Conservation (phyloP, 2,113 vertebrate species). For the Orthochromis indermauri region DNA sequence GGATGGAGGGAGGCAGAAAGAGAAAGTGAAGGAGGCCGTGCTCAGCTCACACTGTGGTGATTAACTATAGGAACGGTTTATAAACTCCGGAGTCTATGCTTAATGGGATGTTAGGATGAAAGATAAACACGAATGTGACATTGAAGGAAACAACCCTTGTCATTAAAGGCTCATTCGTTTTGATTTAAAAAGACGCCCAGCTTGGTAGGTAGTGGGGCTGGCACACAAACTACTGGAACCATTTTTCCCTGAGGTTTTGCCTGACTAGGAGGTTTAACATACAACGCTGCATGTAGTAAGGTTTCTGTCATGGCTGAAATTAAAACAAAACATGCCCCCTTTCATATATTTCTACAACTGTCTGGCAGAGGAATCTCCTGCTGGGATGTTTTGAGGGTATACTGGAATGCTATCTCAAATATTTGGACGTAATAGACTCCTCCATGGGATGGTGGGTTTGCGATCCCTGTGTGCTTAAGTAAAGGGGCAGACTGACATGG, state of each 20-base stretch:
- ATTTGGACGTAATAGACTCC: slow-evolving; percentile 8
- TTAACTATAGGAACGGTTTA: not conserved
- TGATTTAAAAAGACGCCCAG: slow-evolving; percentile 31
- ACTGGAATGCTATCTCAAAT: slow-evolving; percentile 20
- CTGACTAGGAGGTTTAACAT: not conserved
- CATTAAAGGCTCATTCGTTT: slow-evolving; percentile 44
- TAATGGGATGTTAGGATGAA: slow-evolving; percentile 40
- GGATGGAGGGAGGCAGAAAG: not conserved
- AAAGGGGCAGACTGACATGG: slow-evolving; percentile 22
- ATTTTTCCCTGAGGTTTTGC: not conserved
- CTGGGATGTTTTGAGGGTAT: slow-evolving; percentile 4
- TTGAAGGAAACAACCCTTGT: slow-evolving; percentile 25
- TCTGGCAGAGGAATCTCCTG: not conserved
- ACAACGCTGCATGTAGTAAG: not conserved
- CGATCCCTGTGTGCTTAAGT: not conserved
- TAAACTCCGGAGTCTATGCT: not conserved
- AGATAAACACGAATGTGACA: slow-evolving; percentile 43
- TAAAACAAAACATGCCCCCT: slow-evolving; percentile 4
- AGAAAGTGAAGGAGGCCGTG: not conserved
- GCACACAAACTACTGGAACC: not conserved
- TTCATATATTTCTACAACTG: slow-evolving; percentile 11
- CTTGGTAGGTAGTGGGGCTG: slow-evolving; percentile 11
- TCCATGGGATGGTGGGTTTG: slow-evolving; percentile 4
- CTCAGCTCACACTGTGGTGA: not conserved
- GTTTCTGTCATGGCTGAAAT: not conserved